These are phyloP conservation scores for Corella eumyota DNA, from an alignment of 23 tunicate species.

Conservation along the genomic window DNA sequence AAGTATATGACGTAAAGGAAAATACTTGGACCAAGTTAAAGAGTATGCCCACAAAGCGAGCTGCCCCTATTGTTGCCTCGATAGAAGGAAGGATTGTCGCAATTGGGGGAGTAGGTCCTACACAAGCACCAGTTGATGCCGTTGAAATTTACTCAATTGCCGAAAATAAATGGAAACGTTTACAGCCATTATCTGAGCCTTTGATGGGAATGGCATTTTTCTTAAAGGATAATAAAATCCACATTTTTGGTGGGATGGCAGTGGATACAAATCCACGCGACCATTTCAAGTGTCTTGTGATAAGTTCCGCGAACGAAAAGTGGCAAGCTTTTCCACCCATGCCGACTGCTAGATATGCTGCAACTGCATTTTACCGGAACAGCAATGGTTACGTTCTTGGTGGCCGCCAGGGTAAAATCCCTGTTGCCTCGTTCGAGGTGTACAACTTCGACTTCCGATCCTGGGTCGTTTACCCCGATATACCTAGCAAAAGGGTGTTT, in stretches of 20 bases:
- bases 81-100: slow-evolving; percentile 51
- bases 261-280: slow-evolving; percentile 85
- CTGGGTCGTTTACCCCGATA: slow-evolving; percentile 58
- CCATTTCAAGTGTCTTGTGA: slow-evolving; percentile 70
- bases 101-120: slow-evolving; percentile 82
- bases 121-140: slow-evolving; percentile 86
- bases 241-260: slow-evolving; percentile 94
- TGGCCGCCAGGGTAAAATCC: slow-evolving; percentile 77
- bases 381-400: slow-evolving; percentile 73
- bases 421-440: slow-evolving; percentile 75
- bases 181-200: slow-evolving; percentile 69
- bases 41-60: slow-evolving; percentile 82
- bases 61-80: slow-evolving; percentile 71
- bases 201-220: slow-evolving; percentile 90
- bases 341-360: slow-evolving; percentile 87
- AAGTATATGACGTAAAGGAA: slow-evolving; percentile 42
- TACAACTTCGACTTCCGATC: slow-evolving; percentile 44
- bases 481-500: slow-evolving; percentile 64
- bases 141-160: slow-evolving; percentile 57
- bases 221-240: slow-evolving; percentile 38
- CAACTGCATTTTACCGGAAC: slow-evolving; percentile 50
- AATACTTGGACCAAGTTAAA: slow-evolving; percentile 67
- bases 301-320: slow-evolving; percentile 52
- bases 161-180: slow-evolving; percentile 70
- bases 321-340: slow-evolving; percentile 90